Base-by-base conservation (phyloP, 2,113 vertebrate species). In the Mionectes macconnelli region DNA sequence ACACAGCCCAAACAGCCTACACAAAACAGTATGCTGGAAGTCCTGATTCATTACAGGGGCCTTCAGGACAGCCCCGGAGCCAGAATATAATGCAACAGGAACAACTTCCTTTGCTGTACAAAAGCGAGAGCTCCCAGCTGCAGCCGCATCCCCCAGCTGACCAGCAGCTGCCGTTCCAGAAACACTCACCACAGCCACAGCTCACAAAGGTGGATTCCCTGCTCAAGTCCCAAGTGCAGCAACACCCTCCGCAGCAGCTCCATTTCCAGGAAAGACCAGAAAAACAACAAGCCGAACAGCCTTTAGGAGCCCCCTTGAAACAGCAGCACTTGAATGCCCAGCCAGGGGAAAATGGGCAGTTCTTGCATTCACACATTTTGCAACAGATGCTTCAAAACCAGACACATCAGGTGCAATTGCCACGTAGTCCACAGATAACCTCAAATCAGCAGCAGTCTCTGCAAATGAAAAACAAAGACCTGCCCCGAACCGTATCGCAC, bases 301-400 rank as follows among this genome's bases (percentile, higher is more conserved):
- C 96, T 87, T 97, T 96, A 80, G 96, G 95, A 76, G 77, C 89
- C 45, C 90, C 92, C 9, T 87, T 98, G 90, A 98, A 98, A 96
- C 97, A 98, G 82, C 97, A 98, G 96, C 98, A 98, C 97, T 98
- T 98, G 98, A 96, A 97, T 86, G 95, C 97, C 74, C 98, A 98
- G 90, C 83, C 97, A 50, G 96, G 97, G 69, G 98, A 99, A 84
- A 96, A 97, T 0, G 98, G 98, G 86, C 98, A 97, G 21, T 98
- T 98, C 95, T 73, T 98, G 77, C 97, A 97, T 60, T 97, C 98
- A 49, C 97, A 97, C 49, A 97, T 98, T 93, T 93, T 97, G 68
- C 98, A 98, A 78, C 96, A 93, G 57, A 97, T 98, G 93, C 97
- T 98, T 45, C 98, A 98, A 15, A 97, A 98, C 31, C 98, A 98